These are phyloP conservation scores for Pseudopipra pipra DNA, from an alignment of 2,113 vertebrate species.

Conservation along the genomic window DNA sequence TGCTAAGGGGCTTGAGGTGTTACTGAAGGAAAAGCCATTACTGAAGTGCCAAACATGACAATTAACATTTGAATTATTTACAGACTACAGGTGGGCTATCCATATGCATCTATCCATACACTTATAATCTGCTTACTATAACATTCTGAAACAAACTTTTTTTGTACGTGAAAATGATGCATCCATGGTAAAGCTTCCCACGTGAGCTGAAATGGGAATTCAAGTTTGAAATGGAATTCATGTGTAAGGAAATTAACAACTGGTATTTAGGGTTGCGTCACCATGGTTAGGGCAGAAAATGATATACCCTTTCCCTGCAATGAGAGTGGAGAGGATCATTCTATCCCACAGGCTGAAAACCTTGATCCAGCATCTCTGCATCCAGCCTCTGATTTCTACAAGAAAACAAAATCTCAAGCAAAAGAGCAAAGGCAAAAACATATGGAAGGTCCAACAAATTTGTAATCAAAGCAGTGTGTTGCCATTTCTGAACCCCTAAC, in stretches of 20 bases:
- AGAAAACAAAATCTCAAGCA: neutral
- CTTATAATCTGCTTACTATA: neutral
- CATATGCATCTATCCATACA: neutral
- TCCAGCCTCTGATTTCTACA: neutral
- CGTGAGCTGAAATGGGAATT: neutral
- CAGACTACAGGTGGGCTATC: constrained; percentile 29
- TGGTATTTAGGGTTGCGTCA: neutral
- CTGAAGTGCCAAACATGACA: constrained; percentile 34
- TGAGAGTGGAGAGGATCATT: neutral
- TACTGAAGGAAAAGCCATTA: constrained; percentile 18
- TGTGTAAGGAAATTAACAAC: neutral
- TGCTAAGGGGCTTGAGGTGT: constrained; percentile 31
- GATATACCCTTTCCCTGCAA: neutral
- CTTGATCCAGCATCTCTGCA: neutral
- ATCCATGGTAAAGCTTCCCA: neutral
- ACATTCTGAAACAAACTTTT: neutral
- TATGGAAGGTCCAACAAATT: neutral
- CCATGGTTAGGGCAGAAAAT: neutral
- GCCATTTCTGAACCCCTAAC: neutral
- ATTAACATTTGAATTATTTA: constrained; percentile 64
- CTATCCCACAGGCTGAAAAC: neutral
- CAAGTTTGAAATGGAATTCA: neutral
- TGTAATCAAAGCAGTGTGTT: neutral
- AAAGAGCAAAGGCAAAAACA: neutral
- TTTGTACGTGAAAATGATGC: neutral